Evolutionary conservation across 2,113 vertebrate species (phyloP), one percentile per base, ranked within the genome.

Genomic region (Peromyscus maniculatus): DNA sequence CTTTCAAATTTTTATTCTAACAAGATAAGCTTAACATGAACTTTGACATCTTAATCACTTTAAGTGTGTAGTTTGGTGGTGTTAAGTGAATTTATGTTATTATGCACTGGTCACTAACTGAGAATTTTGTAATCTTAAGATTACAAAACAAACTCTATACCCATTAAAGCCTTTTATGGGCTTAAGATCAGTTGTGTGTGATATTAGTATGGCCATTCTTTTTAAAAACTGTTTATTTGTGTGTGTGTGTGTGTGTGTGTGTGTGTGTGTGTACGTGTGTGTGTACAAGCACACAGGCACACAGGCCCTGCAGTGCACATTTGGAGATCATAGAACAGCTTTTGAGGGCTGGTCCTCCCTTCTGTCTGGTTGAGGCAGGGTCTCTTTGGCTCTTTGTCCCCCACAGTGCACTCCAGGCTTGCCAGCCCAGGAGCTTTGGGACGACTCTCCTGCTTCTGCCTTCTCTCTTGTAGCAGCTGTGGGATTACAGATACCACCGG

Each of bases 1-100:
- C 59, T 75, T 49, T 88, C 39, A 26, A 49, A 33, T 62, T 89
- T 93, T 83, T 83, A 83, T 95, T 95, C 22, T 92, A 82, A 46
- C 22, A 92, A 86, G 87, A 87, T 75, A 80, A 19, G 49, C 26
- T 66, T 78, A 83, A 46, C 84, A 43, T 83, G 24, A 43, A 39
- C 59, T 87, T 94, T 57, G 17, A 64, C 52, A 43, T 74, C 22
- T 66, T 86, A 19, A 86, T 12, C 16, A 86, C 19, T 87, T 87
- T 46, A 49, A 49, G 39, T 22, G 3, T 31, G 67, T 22, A 69
- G 43, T 36, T 33, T 46, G 62, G 33, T 67, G 31, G 16, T 49
- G 28, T 49, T 87, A 87, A 67, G 22, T 87, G 49, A 7, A 49
- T 91, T 87, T 36, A 88, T 72, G 67, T n/a, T 87, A 8, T 39